A percentile compares a stretch with the other conserved stretches of the same genome.
Evolutionary conservation across 92 coral and sea anemone species (phyloP).

Genomic region (Zoanthus sociatus): DNA sequence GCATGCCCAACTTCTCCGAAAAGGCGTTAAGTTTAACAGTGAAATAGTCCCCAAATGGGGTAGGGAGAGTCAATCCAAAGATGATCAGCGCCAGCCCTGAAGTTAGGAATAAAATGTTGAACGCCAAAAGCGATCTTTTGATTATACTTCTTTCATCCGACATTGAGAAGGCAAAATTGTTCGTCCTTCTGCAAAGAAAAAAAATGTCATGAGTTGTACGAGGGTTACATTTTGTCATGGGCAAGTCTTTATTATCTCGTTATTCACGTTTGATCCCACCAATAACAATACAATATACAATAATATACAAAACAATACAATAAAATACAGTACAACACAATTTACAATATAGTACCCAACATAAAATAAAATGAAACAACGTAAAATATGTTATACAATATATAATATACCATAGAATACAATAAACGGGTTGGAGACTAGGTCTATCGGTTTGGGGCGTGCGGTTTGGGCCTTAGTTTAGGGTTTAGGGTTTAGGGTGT

Average conservation of each 20-base stretch:
- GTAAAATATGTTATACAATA: neutral
- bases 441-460: too few relatives aligned
- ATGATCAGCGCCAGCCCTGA: conserved; percentile 83
- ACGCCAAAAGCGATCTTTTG: conserved; percentile 69
- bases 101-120: conserved; percentile 68
- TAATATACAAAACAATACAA: too few relatives aligned
- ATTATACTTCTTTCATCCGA: conserved; percentile 68
- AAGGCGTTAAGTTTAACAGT: neutral
- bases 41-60: conserved; percentile 55
- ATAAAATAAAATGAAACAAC: neutral
- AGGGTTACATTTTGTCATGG: neutral
- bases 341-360: neutral
- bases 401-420: neutral
- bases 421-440: too few relatives aligned
- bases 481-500: too few relatives aligned
- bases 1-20: neutral
- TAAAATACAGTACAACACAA: too few relatives aligned
- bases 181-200: neutral
- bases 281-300: neutral
- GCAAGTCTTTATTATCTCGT: neutral
- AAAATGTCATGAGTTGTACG: neutral
- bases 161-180: neutral
- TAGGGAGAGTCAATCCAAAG: conserved; percentile 74
- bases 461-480: too few relatives aligned
- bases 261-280: neutral